These are phyloP conservation scores for Coenonympha arcania DNA, from an alignment of 2,888 invertebrate genomes.

Conservation along the genomic window DNA sequence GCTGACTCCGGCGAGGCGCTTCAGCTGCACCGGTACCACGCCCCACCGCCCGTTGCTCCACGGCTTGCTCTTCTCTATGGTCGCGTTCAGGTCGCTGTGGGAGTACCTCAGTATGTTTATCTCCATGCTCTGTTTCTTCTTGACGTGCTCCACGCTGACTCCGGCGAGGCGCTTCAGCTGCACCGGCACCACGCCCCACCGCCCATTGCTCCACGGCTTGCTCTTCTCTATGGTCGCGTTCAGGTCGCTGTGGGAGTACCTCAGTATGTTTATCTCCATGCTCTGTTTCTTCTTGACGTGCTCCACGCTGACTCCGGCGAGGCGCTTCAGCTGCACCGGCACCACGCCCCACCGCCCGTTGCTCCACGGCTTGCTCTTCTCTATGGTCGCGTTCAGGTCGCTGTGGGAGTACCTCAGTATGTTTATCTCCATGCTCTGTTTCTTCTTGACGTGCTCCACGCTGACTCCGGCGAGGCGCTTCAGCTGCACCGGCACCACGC, in stretches of 20 bases:
- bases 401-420: conserved; percentile 59
- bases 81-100: conserved; percentile 54
- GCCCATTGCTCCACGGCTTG: conserved; percentile 43
- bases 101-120: conserved; percentile 60
- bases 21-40: conserved; percentile 58
- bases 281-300: conserved; percentile 53
- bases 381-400: conserved; percentile 48
- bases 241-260: conserved; percentile 52
- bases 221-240: conserved; percentile 46
- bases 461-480: conserved; percentile 52
- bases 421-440: conserved; percentile 57
- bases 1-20: conserved; percentile 49
- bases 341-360: conserved; percentile 61
- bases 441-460: conserved; percentile 51
- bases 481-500: conserved; percentile 59
- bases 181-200: conserved; percentile 62
- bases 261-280: conserved; percentile 61
- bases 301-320: conserved; percentile 49
- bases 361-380: conserved; percentile 39
- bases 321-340: conserved; percentile 57
- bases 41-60: conserved; percentile 60
- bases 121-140: conserved; percentile 54
- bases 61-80: conserved; percentile 35
- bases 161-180: conserved; percentile 53
- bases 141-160: conserved; percentile 52